Conservation (phyloP, 23 tunicate genomes). For the Styela clava region DNA sequence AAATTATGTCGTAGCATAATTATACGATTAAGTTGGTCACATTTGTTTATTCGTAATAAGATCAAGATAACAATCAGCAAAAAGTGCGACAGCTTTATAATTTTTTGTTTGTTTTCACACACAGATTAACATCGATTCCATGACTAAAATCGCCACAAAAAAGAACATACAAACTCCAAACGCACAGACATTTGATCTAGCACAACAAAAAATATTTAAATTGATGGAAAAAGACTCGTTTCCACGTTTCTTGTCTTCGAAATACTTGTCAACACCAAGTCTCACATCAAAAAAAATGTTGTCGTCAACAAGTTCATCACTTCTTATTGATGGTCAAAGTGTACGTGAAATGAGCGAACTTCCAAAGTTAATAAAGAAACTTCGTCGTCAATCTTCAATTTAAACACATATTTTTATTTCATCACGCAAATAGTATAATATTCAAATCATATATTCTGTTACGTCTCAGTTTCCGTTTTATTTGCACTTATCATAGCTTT, state of each 20-base stretch:
- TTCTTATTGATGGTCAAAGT: not conserved
- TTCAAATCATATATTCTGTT: not conserved
- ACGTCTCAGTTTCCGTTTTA: not conserved
- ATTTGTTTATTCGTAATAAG: no score
- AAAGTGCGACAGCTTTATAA: no score
- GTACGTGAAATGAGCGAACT: not conserved
- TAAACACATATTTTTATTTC: not conserved
- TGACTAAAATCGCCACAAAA: not conserved
- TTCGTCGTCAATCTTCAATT: not conserved
- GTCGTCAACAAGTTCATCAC: not conserved
- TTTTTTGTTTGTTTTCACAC: not conserved
- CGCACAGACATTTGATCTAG: conserved; percentile 24
- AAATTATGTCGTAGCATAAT: no score
- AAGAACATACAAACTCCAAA: conserved; percentile 26
- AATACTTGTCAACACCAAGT: not conserved
- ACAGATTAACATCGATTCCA: conserved; percentile 40
- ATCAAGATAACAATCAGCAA: no score
- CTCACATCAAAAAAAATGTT: not conserved
- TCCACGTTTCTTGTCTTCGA: conserved; percentile 20
- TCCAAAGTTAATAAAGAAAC: not conserved
- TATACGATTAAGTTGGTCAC: no score
- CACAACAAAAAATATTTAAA: conserved; percentile 31
- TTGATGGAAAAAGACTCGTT: conserved; percentile 51
- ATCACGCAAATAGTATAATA: not conserved
- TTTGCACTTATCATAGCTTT: not conserved